Conservation (phyloP, 2,888 invertebrate genomes). For the Crematogaster levior region DNA sequence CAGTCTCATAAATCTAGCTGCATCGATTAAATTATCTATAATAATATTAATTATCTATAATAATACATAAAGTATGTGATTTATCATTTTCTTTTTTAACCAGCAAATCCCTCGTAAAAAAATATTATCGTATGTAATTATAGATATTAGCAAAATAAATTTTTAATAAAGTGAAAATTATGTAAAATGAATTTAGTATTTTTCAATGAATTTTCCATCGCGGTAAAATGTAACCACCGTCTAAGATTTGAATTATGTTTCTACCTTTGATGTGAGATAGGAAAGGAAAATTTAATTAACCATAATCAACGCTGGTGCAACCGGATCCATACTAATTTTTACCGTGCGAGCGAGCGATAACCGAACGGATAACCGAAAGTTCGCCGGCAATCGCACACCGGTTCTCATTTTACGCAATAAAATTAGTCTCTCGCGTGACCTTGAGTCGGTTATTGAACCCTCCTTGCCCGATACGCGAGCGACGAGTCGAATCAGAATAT, state of each 20-base stretch:
- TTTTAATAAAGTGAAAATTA: not conserved
- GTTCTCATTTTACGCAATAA: slow-evolving; percentile 37
- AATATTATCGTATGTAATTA: not conserved
- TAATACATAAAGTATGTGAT: no score
- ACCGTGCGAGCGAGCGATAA: slow-evolving; percentile 15
- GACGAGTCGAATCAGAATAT: slow-evolving; percentile 38
- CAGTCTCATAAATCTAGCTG: not conserved
- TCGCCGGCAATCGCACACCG: slow-evolving; percentile 45
- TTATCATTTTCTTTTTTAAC: not conserved
- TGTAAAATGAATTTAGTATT: not conserved
- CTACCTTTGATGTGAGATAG: not conserved
- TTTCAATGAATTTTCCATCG: not conserved
- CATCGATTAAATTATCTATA: not conserved
- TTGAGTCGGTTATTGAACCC: slow-evolving; percentile 79
- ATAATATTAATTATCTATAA: no score
- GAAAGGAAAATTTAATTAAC: not conserved
- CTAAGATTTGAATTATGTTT: not conserved
- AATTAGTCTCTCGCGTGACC: slow-evolving; percentile 69
- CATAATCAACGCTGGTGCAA: not conserved
- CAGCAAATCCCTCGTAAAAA: not conserved
- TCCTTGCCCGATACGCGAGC: slow-evolving; percentile 57
- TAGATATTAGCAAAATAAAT: not conserved
- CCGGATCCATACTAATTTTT: not conserved
- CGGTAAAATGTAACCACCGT: not conserved
- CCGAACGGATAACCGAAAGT: not conserved